Conservation (phyloP, 1,140 invertebrate genomes). For the Helicoverpa zea region DNA sequence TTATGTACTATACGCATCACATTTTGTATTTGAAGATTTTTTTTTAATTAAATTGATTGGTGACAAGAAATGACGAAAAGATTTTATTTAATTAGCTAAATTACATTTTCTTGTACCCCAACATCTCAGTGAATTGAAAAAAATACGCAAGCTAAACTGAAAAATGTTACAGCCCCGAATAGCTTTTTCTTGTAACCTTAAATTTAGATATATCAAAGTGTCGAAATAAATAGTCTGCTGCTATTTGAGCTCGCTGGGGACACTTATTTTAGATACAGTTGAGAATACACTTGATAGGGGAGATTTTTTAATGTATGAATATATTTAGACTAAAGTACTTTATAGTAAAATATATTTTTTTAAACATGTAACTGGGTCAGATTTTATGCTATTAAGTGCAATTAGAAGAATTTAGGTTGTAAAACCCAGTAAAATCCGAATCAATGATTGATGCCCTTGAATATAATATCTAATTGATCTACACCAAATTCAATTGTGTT, state of each 20-base stretch:
- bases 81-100: background rate
- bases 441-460: no score
- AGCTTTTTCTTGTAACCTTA: slow-evolving; percentile 21
- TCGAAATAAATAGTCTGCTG: slow-evolving; percentile 1
- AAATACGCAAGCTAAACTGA: background rate
- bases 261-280: slow-evolving; percentile 17
- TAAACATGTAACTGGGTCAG: background rate
- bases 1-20: no score
- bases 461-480: no score
- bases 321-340: background rate
- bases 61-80: no score
- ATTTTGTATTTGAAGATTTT: no score
- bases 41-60: no score
- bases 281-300: background rate
- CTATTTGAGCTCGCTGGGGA: background rate
- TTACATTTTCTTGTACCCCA: background rate
- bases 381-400: no score
- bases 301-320: background rate
- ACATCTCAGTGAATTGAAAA: background rate
- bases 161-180: background rate
- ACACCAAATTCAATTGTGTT: no score
- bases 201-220: slow-evolving; percentile 23
- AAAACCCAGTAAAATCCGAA: no score
- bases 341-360: background rate
- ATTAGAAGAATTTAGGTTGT: no score